A percentile compares a stretch with the other conserved stretches of the same genome.
phyloP scores from a whole-genome alignment of 2,888 invertebrate genomes.

The Venusia cambrica region DNA sequence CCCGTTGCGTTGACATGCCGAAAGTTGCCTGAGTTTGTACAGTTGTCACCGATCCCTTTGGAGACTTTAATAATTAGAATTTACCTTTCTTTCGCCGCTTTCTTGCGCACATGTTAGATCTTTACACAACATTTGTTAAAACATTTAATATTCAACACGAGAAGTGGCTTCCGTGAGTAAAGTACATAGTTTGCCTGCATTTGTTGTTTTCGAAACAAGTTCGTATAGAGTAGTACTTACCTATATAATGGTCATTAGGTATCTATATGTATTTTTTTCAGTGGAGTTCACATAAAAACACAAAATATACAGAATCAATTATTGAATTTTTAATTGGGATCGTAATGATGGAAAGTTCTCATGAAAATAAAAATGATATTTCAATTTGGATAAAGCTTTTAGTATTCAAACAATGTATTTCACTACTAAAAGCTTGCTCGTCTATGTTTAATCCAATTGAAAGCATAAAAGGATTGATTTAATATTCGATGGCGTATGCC shows the following conservation, averaged over 20 bases:
- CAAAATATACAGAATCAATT: too few species aligned
- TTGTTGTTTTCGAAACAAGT: constrained; percentile 9
- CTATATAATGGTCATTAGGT: too few species aligned
- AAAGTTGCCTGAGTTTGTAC: constrained; percentile 71
- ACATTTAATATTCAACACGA: constrained; percentile 19
- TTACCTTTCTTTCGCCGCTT: constrained; percentile 38
- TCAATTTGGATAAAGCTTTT: constrained; percentile 16
- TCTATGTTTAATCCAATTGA: constrained; percentile 43
- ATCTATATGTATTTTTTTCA: too few species aligned
- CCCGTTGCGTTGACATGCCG: constrained; percentile 55
- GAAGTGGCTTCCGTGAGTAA: constrained; percentile 24
- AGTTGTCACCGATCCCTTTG: constrained; percentile 61
- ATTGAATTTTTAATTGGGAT: too few species aligned
- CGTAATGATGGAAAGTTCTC: too few species aligned
- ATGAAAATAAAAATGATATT: too few species aligned
- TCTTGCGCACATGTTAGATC: constrained; percentile 19
- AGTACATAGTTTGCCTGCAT: constrained; percentile 1
- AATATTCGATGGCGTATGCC: constrained; percentile 66
- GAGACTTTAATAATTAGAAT: constrained; percentile 51
- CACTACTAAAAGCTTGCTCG: constrained; percentile 29
- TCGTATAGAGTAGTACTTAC: too few species aligned
- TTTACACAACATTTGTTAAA: constrained; percentile 16
- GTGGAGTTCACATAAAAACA: too few species aligned
- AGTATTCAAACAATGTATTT: constrained; percentile 14
- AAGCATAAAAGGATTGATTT: constrained; percentile 72